Percentiles rank a stretch among this genome's conserved stretches.
Conservation (phyloP, 2,113 vertebrate species). For the Anolis carolinensis region DNA sequence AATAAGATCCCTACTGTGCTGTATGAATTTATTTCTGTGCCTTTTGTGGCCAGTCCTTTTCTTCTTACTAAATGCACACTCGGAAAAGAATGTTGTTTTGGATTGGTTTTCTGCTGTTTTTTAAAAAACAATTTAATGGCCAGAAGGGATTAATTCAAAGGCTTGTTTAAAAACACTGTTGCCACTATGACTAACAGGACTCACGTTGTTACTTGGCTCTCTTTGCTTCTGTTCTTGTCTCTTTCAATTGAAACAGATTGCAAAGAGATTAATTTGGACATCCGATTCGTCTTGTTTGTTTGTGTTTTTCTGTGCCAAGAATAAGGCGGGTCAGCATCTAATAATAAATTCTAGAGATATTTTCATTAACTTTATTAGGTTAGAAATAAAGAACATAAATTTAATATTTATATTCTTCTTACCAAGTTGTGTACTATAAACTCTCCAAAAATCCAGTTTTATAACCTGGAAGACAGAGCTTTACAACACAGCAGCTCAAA, state of each 20-base stretch:
- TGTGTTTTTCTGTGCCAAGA: background rate
- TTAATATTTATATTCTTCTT: background rate
- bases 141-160: conserved; percentile 18
- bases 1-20: background rate
- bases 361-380: background rate
- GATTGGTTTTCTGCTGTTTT: background rate
- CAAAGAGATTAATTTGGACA: background rate
- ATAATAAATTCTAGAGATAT: background rate
- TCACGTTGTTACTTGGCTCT: background rate
- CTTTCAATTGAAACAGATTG: background rate
- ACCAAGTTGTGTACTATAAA: background rate
- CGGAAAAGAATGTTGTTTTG: background rate
- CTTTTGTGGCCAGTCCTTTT: background rate
- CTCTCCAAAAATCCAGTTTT: background rate
- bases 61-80: background rate
- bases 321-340: background rate
- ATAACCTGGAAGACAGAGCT: background rate
- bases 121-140: background rate
- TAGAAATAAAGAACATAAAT: background rate
- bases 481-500: too few relatives aligned
- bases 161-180: background rate
- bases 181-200: background rate
- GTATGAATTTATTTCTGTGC: background rate
- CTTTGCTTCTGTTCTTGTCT: background rate
- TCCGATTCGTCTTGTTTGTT: background rate